Percentiles rank a stretch among this genome's conserved stretches.
Conservation (phyloP, 2,113 vertebrate species). For the Rhabdornis inornatus region DNA sequence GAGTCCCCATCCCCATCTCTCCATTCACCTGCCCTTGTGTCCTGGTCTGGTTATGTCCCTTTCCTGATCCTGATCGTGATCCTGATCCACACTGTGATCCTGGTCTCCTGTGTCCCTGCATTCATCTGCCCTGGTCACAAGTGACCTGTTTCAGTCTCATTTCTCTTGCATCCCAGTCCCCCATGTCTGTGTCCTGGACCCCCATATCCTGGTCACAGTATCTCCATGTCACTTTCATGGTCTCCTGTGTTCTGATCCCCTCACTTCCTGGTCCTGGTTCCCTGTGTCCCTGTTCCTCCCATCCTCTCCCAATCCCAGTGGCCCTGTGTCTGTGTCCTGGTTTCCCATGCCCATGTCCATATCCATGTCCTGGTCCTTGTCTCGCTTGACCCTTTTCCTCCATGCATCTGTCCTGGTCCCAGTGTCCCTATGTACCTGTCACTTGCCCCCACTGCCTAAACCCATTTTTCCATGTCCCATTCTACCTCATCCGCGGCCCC, state of each 20-base stretch:
- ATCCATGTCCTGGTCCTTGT: background rate
- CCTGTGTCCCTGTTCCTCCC: background rate
- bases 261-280: background rate
- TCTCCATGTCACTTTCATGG: background rate
- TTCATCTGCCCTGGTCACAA: background rate
- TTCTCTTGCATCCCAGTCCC: background rate
- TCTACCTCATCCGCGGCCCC: background rate
- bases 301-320: background rate
- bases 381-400: background rate
- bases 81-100: background rate
- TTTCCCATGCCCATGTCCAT: background rate
- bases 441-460: background rate
- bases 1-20: background rate
- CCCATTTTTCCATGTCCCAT: background rate
- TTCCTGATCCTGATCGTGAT: background rate
- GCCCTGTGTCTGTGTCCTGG: background rate
- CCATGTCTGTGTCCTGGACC: background rate
- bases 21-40: background rate
- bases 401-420: background rate
- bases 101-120: background rate
- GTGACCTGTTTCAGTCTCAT: background rate
- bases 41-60: background rate
- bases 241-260: background rate
- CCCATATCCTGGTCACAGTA: background rate
- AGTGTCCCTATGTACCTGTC: background rate